Evolutionary conservation across 2,113 vertebrate genomes (phyloP).

Genomic region (Anhinga rufa): DNA sequence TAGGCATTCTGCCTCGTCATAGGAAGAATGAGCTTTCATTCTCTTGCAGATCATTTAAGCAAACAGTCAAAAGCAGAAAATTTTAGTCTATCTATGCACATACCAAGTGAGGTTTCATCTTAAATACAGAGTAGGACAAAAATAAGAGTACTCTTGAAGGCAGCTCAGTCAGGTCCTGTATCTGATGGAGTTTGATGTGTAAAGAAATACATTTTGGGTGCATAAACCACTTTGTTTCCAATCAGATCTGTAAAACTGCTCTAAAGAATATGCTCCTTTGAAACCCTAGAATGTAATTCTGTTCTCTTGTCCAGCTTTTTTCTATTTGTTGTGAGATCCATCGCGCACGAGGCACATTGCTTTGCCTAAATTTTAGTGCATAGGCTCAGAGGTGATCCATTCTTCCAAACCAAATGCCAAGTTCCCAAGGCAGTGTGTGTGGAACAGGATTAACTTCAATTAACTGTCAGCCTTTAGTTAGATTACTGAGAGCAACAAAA

Average conservation of each 20-base stretch:
- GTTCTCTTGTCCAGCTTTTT: neutral
- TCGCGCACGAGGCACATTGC: neutral
- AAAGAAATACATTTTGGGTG: neutral
- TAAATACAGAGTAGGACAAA: neutral
- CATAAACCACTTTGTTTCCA: neutral
- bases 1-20: neutral
- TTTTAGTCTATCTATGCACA: neutral
- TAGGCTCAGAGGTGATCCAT: neutral
- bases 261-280: neutral
- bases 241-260: neutral
- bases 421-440: neutral
- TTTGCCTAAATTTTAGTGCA: neutral
- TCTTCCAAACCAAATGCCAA: neutral
- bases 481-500: neutral
- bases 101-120: neutral
- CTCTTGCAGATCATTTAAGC: neutral
- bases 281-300: neutral
- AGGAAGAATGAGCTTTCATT: neutral
- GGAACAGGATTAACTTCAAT: neutral
- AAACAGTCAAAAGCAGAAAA: neutral
- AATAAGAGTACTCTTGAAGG: neutral
- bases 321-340: neutral
- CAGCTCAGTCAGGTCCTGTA: neutral
- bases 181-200: neutral
- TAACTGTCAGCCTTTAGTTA: neutral